Evolutionary conservation across 64 coral and sea anemone species (phyloP).

Genomic region (Montipora cactus): DNA sequence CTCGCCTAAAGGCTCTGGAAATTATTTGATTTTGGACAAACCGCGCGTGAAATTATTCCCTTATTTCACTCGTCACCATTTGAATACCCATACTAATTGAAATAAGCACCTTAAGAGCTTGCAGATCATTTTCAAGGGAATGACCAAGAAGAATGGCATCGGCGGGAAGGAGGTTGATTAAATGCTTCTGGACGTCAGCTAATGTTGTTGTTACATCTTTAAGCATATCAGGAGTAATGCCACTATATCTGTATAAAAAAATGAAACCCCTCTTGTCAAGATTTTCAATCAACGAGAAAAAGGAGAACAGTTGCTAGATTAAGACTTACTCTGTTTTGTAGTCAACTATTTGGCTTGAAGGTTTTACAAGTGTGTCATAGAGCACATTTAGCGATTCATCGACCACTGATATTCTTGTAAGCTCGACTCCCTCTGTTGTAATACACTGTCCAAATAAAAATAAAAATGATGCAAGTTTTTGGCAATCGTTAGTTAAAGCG

Average conservation of each 20-base stretch:
- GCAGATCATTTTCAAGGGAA: conserved; percentile 91
- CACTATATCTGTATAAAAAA: conserved; percentile 80
- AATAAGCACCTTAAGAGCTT: conserved; percentile 78
- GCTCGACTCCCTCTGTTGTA: conserved; percentile 76
- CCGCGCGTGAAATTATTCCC: no score
- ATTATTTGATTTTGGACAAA: no score
- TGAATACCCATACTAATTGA: not conserved
- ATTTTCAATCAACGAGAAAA: not conserved
- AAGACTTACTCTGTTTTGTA: conserved; percentile 84
- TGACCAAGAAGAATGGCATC: conserved; percentile 91
- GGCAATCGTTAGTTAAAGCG: not conserved
- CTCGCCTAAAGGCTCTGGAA: no score
- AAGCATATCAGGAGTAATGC: conserved; percentile 80
- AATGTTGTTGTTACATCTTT: conserved; percentile 75
- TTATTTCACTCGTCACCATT: no score
- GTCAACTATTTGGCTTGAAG: conserved; percentile 72
- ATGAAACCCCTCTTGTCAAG: no score
- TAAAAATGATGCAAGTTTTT: not conserved
- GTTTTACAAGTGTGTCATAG: conserved; percentile 93
- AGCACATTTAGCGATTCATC: conserved; percentile 71
- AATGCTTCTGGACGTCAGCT: conserved; percentile 83
- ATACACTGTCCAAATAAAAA: conserved; percentile 76
- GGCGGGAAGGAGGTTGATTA: conserved; percentile 66
- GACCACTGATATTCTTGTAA: conserved; percentile 94
- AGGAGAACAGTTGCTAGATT: not conserved